Evolutionary conservation across 2,888 invertebrate genomes (phyloP).

Genomic region (Drosophila siamana): DNA sequence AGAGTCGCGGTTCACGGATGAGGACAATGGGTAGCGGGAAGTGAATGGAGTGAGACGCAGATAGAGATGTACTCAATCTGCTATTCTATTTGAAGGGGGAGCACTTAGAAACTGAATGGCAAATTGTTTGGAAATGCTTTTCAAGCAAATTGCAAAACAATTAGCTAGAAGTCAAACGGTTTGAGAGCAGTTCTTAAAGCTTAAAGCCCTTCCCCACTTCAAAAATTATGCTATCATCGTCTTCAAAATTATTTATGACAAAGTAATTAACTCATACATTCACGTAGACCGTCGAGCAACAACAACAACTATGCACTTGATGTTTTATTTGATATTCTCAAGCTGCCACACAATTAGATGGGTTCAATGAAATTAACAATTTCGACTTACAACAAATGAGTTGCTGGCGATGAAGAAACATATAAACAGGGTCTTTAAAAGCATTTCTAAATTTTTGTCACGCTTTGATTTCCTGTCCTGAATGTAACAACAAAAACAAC

Average conservation of each 20-base stretch:
- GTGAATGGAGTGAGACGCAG: slow-evolving; percentile 2
- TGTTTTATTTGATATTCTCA: slow-evolving; percentile 55
- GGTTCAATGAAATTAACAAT: slow-evolving; percentile 58
- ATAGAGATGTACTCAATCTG: slow-evolving; percentile 44
- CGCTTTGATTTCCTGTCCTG: slow-evolving; percentile 73
- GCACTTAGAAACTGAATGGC: slow-evolving; percentile 46
- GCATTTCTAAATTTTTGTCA: slow-evolving; percentile 68
- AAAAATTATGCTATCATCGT: not conserved
- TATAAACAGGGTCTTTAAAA: slow-evolving; percentile 24
- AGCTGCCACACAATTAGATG: slow-evolving; percentile 41
- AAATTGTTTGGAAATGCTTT: slow-evolving; percentile 47
- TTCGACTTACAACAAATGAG: slow-evolving; percentile 36
- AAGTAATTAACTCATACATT: not conserved
- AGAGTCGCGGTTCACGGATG: not conserved
- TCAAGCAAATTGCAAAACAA: slow-evolving; percentile 41
- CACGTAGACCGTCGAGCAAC: slow-evolving; percentile 7
- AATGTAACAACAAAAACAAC: slow-evolving; percentile 33
- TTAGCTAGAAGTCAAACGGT: slow-evolving; percentile 41
- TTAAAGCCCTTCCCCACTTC: slow-evolving; percentile 4
- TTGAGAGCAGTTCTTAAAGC: slow-evolving; percentile 4
- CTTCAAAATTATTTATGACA: not conserved
- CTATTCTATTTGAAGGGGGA: slow-evolving; percentile 20
- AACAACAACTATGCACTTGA: not conserved
- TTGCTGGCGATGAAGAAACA: not conserved
- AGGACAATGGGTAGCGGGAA: slow-evolving; percentile 1